Base-by-base conservation (phyloP, 2,888 invertebrate species). In the Smittia sp. region DNA sequence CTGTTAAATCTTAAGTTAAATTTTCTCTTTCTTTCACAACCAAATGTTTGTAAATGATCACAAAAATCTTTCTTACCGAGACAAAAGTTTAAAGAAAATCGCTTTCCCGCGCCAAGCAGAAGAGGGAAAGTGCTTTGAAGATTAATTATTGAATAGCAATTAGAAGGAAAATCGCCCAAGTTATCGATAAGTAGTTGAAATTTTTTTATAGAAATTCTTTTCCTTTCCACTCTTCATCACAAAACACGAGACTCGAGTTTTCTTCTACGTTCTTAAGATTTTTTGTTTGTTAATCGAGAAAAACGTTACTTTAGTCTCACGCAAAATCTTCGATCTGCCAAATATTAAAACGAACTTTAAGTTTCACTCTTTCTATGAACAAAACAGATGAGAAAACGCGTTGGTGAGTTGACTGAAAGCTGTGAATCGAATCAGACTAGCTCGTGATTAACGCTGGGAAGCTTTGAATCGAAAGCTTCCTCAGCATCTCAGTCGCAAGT, bases 181-280 rank as follows among this genome's bases (percentile, higher is more conserved):
- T 41, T 54, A 54, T 27, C 52, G 54, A 69, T 69, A 69, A 69
- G 54, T 69, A 69, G 69, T 69, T 69, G 69, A 69, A 69, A 52
- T 54, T 69, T 69, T 69, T 32, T 41, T 46, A 46, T 46, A 46
- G 46, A 46, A 46, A 46, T 46, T 46, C 46, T 46, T 15, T 46
- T 15, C 15, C 46, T 46, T 46, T 46, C 46, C 11, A 11, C 46
- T 46, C 15, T n/a, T 38, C 38, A 38, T 38, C 6, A 38, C 6
- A 38, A 46, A 15, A 46, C 46, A 46, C n/a, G 46, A 46, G n/a
- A 15, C 32, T 32, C 32, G 32, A 46, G 52, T 46, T 46, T 11
- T 46, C n/a, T 46, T 46, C 22, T 58, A 20, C 3, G 18, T 22
- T 58, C 18, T 18, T 20, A 22, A 58, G 1, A 20, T 58, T n/a